phyloP scores from a whole-genome alignment of 1,140 invertebrate species.

The Neuroterus valhalla region DNA sequence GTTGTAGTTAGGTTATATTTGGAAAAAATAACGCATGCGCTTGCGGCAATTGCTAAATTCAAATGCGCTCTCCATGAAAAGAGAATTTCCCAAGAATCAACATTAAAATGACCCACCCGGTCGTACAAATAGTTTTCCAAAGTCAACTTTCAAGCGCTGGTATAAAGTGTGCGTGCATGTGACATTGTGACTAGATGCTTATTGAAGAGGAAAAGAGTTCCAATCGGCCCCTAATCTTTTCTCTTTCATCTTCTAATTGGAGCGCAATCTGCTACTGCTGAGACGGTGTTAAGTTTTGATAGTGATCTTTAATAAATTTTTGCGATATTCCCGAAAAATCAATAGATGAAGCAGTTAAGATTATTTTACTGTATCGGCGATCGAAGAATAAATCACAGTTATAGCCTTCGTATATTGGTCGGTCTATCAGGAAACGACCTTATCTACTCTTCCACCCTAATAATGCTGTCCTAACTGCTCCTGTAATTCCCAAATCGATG shows the following conservation, averaged over 20 bases:
- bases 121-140: too few species aligned
- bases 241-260: background rate
- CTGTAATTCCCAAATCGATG: constrained; percentile 63
- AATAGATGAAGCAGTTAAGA: constrained; percentile 59
- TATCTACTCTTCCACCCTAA: constrained; percentile 65
- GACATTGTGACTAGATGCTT: background rate
- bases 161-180: too few species aligned
- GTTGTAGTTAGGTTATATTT: too few species aligned
- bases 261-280: background rate
- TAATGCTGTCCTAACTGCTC: constrained; percentile 61
- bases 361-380: constrained; percentile 50
- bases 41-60: too few species aligned
- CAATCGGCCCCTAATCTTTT: background rate
- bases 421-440: constrained; percentile 59
- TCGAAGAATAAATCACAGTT: constrained; percentile 63
- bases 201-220: background rate
- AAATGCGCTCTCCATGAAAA: too few species aligned
- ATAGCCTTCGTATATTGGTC: constrained; percentile 55
- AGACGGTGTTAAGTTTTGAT: constrained; percentile 21
- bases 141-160: too few species aligned
- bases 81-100: too few species aligned
- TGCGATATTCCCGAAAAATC: constrained; percentile 41
- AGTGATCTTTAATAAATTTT: constrained; percentile 51
- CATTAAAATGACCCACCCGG: too few species aligned
- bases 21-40: too few species aligned